Evolutionary conservation across 2,797 vertebrate species (phyloP), one percentile per base, ranked within the genome.

Genomic region (Harpagifer antarcticus): DNA sequence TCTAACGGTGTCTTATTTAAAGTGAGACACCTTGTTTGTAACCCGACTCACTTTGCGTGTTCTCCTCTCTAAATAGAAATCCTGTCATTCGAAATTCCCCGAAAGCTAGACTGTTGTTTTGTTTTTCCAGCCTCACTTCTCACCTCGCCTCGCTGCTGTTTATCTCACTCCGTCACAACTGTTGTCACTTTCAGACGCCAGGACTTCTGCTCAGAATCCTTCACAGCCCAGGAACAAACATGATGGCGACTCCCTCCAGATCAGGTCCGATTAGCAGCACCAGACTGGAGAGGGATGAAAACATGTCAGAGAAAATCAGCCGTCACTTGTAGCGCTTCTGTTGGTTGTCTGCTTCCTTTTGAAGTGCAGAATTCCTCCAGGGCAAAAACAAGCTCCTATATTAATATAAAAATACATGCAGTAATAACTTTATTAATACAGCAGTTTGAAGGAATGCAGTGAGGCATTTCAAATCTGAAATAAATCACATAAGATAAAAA

Each of bases 221-320:
- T 59, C 78, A 62, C 68, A 10, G 8, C 53, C 23, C 71, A 17
- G 43, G 75, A 76, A 72, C 66, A 49, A 64, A 45, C 48, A 7
- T 60, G 2, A 72, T 60, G 10, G 73, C 42, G 49, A 59, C 78
- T 75, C 76, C 67, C 79, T 19, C 48, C 49, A 70, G 56, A 86
- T 78, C 74, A 20, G 57, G 58, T 83, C 79, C 19, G 53, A 87
- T 89, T 88, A 80, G 71, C 10, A 0, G 57, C 10, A 13, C 16
- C 16, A 43, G 65, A 43, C 23, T 0, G 44, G 53, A 69, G 16
- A 47, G 10, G 65, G 60, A 72, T 65, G 45, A 73, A 78, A 82
- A 64, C 63, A 33, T 47, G 58, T 84, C 48, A 76, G 64, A 77
- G 74, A 54, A 37, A 60, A 56, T 58, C 71, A 61, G 68, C 47